Evolutionary conservation across 2,888 invertebrate genomes (phyloP).

Genomic region (Campaea margaritaria): DNA sequence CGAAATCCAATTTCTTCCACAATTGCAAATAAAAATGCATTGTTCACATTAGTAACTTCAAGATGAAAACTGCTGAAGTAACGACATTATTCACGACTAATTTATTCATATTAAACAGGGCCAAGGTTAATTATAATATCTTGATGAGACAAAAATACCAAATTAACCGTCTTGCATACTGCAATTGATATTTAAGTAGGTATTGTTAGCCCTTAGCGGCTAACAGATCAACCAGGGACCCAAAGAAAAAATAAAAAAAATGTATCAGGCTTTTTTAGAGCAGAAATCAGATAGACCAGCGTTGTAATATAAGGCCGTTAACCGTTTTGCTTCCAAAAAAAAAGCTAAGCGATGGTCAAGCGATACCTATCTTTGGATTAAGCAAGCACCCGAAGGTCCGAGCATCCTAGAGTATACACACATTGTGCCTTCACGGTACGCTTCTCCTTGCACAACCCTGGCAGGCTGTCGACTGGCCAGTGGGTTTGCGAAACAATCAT

Average conservation of each 20-base stretch:
- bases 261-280: background rate
- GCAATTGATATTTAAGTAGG: too few relatives aligned
- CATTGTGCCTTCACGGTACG: slow-evolving; percentile 64
- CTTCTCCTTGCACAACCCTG: slow-evolving; percentile 66
- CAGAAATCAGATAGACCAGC: background rate
- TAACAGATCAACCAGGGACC: background rate
- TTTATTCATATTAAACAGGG: background rate
- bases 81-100: background rate
- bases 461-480: slow-evolving; percentile 59
- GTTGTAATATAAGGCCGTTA: background rate
- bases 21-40: too few relatives aligned
- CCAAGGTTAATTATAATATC: background rate
- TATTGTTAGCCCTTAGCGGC: too few relatives aligned
- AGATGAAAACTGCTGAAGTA: background rate
- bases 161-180: too few relatives aligned
- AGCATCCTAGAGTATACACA: slow-evolving; percentile 52
- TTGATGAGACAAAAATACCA: too few relatives aligned
- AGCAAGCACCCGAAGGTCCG: slow-evolving; percentile 49
- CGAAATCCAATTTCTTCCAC: too few relatives aligned
- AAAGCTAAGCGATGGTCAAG: slow-evolving; percentile 27
- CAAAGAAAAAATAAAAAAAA: background rate
- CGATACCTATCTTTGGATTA: slow-evolving; percentile 37
- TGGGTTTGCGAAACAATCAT: slow-evolving; percentile 56
- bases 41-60: too few relatives aligned
- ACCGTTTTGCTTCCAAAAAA: slow-evolving; percentile 12